These are phyloP conservation scores for Pangasius larnaudii DNA, from an alignment of 2,797 vertebrate species.

Conservation along the genomic window DNA sequence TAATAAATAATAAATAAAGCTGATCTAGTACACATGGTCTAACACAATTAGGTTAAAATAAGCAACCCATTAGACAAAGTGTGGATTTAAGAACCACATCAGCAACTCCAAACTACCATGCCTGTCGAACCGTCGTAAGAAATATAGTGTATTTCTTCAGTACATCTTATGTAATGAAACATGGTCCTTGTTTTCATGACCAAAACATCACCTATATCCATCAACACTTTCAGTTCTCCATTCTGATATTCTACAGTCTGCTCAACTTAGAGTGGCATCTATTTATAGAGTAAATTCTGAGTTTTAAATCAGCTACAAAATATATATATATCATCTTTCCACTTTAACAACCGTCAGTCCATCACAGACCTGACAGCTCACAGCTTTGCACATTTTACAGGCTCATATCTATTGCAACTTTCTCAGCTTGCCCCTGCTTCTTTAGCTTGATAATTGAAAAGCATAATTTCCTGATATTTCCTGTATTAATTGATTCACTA, in stretches of 20 bases:
- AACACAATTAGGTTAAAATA: background rate
- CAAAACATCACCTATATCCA: slow-evolving; percentile 43
- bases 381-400: slow-evolving; percentile 37
- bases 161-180: background rate
- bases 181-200: background rate
- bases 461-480: background rate
- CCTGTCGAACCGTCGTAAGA: background rate
- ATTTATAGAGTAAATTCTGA: slow-evolving; percentile 71
- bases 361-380: slow-evolving; percentile 44
- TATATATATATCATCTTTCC: slow-evolving; percentile 37
- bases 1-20: background rate
- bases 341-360: slow-evolving; percentile 48
- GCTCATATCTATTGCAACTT: background rate
- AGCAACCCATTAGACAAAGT: background rate
- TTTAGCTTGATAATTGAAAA: slow-evolving; percentile 16
- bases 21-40: background rate
- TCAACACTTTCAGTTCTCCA: slow-evolving; percentile 47
- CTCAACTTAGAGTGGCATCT: slow-evolving; percentile 73
- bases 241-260: slow-evolving; percentile 31
- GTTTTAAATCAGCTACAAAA: slow-evolving; percentile 66
- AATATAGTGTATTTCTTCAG: background rate
- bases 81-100: background rate
- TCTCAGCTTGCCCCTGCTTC: background rate
- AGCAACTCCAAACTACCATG: background rate
- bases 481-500: background rate